A percentile compares a stretch with the other conserved stretches of the same genome.
Evolutionary conservation across 1,140 invertebrate genomes (phyloP).

Genomic region (Listronotus oregonensis): DNA sequence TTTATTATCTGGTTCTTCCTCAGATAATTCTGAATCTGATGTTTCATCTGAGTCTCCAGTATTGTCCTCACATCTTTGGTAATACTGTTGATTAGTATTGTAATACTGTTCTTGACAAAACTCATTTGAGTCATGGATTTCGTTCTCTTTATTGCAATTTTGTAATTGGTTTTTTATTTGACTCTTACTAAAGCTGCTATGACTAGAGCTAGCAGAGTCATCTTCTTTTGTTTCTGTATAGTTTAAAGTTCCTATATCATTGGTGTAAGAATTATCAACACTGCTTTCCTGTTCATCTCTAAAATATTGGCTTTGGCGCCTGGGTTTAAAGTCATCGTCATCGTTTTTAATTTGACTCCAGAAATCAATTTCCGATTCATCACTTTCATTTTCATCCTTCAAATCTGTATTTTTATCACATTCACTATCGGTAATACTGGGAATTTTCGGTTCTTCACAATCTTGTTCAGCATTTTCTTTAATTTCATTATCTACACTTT

Average conservation of each 20-base stretch:
- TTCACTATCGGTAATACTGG: background rate
- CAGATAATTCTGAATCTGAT: constrained; percentile 32
- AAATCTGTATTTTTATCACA: constrained; percentile 6
- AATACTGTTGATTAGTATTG: constrained; percentile 2
- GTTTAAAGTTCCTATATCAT: background rate
- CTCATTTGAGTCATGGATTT: too few relatives aligned
- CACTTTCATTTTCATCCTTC: background rate
- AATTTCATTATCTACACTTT: constrained; percentile 3
- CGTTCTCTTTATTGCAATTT: background rate
- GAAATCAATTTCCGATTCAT: constrained; percentile 38
- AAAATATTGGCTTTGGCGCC: constrained; percentile 17
- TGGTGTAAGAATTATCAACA: background rate
- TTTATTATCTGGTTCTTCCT: constrained; percentile 25
- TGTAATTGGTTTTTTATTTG: constrained; percentile 7
- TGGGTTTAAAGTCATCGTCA: constrained; percentile 29
- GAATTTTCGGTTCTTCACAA: background rate
- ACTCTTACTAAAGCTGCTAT: constrained; percentile 44
- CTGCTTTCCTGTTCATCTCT: constrained; percentile 7
- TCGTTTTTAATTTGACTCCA: constrained; percentile 46
- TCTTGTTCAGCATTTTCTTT: background rate
- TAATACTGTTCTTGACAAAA: background rate
- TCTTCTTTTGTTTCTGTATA: constrained; percentile 5
- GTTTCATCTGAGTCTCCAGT: constrained; percentile 23
- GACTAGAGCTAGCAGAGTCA: constrained; percentile 46
- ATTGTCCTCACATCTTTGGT: background rate